phyloP scores from a whole-genome alignment of 2,797 vertebrate genomes.

The Sebastes cheni region DNA sequence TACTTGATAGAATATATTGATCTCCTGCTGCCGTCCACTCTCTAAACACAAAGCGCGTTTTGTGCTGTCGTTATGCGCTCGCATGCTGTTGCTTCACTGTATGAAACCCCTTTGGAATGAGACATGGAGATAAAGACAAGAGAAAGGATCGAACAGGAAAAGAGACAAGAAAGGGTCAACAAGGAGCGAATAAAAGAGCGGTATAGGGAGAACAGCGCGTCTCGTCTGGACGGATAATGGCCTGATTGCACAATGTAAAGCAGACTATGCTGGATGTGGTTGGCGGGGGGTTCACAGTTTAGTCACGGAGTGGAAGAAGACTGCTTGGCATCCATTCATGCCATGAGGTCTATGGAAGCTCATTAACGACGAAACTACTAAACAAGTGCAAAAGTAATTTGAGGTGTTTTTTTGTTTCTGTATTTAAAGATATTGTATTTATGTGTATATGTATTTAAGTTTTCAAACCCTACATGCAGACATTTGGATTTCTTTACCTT shows the following conservation, averaged over 20 bases:
- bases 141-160: background rate
- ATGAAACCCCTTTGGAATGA: background rate
- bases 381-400: background rate
- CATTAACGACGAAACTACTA: background rate
- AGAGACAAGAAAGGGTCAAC: background rate
- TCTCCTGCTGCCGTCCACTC: background rate
- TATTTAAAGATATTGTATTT: background rate
- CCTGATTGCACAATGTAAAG: conserved; percentile 16
- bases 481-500: background rate
- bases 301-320: conserved; percentile 51
- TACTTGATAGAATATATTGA: background rate
- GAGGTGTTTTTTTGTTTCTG: background rate
- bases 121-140: background rate
- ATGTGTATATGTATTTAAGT: background rate
- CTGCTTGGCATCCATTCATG: conserved; percentile 13
- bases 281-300: conserved; percentile 43
- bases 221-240: conserved; percentile 25
- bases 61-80: too few relatives aligned
- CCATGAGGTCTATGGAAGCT: background rate
- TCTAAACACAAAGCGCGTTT: background rate
- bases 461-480: background rate
- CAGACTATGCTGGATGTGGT: conserved; percentile 1
- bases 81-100: background rate
- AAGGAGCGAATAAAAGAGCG: background rate
- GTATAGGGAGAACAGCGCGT: background rate